Percentiles rank a stretch among this genome's conserved stretches.
These are phyloP conservation scores for Apotomis turbidana DNA, from an alignment of 2,888 invertebrate species.

Conservation along the genomic window DNA sequence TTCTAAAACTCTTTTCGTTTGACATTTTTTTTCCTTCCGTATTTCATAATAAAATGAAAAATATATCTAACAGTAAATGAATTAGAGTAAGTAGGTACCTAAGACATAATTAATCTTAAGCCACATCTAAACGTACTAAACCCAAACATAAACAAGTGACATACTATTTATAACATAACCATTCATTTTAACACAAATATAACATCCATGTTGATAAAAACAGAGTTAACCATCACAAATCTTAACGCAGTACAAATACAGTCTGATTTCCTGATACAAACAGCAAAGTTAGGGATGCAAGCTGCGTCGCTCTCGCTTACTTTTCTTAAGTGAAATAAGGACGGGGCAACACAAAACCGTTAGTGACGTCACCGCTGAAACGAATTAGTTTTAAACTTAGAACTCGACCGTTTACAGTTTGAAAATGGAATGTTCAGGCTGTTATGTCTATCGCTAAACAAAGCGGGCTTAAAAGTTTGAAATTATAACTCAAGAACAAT, in stretches of 20 bases:
- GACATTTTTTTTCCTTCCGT: too few relatives aligned
- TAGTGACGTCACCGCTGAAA: constrained; percentile 43
- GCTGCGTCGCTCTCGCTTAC: constrained; percentile 2
- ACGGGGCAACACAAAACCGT: constrained; percentile 35
- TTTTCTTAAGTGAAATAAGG: constrained; percentile 5
- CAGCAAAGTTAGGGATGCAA: constrained; percentile 17
- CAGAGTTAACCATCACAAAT: constrained; percentile 3
- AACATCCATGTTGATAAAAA: constrained; percentile 18
- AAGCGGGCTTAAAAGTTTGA: constrained; percentile 6
- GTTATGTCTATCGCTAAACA: constrained; percentile 30
- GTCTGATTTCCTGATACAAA: constrained; percentile 12
- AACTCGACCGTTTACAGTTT: constrained; percentile 35
- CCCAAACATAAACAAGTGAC: constrained; percentile 20
- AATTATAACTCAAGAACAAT: background rate
- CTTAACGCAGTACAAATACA: background rate
- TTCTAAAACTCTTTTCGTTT: too few relatives aligned
- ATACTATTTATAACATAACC: constrained; percentile 30
- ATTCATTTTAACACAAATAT: constrained; percentile 31
- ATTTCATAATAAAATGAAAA: too few relatives aligned
- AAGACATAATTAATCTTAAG: background rate
- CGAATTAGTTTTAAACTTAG: constrained; percentile 37
- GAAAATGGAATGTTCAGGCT: constrained; percentile 33
- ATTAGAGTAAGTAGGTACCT: background rate
- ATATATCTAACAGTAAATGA: too few relatives aligned
- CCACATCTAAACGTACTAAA: background rate